Percentiles rank a stretch among this genome's conserved stretches.
These are phyloP conservation scores for Contarinia nasturtii DNA, from an alignment of 1,140 invertebrate genomes.

Conservation along the genomic window DNA sequence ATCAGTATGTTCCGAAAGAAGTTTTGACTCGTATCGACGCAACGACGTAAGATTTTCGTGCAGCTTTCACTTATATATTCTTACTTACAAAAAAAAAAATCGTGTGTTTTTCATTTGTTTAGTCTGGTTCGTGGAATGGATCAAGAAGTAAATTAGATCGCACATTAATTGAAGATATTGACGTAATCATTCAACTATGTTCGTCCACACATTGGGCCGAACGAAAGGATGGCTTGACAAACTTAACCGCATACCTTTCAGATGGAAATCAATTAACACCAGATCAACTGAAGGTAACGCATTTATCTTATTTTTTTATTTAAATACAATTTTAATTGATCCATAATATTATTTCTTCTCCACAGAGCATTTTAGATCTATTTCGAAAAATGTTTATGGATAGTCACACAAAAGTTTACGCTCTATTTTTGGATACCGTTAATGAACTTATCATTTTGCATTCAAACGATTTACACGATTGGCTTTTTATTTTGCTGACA, in stretches of 20 bases:
- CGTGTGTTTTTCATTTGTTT: constrained; percentile 11
- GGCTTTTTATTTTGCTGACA: constrained; percentile 72
- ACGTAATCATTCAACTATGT: constrained; percentile 73
- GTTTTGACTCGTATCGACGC: constrained; percentile 63
- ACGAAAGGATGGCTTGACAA: constrained; percentile 75
- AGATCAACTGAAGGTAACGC: constrained; percentile 17
- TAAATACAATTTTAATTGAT: neutral
- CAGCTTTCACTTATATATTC: neutral
- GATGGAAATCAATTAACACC: constrained; percentile 19
- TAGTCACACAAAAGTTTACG: constrained; percentile 90
- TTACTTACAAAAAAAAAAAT: neutral
- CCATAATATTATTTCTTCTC: no score
- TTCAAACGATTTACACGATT: constrained; percentile 68
- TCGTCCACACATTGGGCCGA: constrained; percentile 80
- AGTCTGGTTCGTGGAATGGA: constrained; percentile 62
- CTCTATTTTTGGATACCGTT: constrained; percentile 78
- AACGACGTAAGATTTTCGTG: constrained; percentile 50
- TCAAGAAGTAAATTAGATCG: constrained; percentile 53
- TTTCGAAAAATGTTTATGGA: constrained; percentile 95
- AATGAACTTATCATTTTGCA: constrained; percentile 76
- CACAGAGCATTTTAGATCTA: constrained; percentile 38
- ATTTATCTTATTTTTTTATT: neutral
- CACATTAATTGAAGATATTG: constrained; percentile 49
- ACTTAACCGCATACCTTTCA: constrained; percentile 34
- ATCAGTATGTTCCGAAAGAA: constrained; percentile 82